phyloP scores from a whole-genome alignment of 2,113 vertebrate species.

The Lichenostomus cassidix region DNA sequence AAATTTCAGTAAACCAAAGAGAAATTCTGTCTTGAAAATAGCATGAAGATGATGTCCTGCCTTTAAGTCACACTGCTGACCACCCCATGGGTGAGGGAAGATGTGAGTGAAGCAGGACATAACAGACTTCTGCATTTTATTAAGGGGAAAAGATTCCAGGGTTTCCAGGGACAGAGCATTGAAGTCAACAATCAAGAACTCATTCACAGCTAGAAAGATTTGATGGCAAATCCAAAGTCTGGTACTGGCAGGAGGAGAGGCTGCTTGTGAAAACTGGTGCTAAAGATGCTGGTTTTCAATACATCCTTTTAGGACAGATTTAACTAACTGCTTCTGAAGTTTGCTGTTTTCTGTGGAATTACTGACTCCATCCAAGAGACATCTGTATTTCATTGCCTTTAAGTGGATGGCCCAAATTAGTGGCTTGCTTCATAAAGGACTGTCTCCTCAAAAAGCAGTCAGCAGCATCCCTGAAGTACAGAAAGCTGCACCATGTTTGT shows the following conservation, averaged over 20 bases:
- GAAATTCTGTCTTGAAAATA: neutral
- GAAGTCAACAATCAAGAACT: neutral
- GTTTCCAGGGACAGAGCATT: neutral
- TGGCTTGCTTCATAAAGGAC: neutral
- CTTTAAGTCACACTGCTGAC: neutral
- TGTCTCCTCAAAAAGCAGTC: neutral
- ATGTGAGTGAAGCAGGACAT: neutral
- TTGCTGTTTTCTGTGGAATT: neutral
- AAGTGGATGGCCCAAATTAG: neutral
- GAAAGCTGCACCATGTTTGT: neutral
- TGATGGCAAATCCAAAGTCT: neutral
- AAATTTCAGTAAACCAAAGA: neutral
- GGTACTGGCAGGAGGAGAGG: neutral
- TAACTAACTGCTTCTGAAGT: neutral
- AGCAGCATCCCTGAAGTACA: neutral
- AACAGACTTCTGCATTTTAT: neutral
- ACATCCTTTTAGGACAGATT: neutral
- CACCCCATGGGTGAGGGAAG: too few relatives aligned
- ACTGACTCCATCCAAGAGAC: neutral
- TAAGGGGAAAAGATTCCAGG: neutral
- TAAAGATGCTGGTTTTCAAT: neutral
- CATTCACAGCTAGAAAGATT: neutral
- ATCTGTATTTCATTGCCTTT: neutral
- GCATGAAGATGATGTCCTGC: accelerated
- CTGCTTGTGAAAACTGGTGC: neutral